Base-by-base conservation (phyloP, 1,140 invertebrate genomes). In the Leguminivora glycinivorella region DNA sequence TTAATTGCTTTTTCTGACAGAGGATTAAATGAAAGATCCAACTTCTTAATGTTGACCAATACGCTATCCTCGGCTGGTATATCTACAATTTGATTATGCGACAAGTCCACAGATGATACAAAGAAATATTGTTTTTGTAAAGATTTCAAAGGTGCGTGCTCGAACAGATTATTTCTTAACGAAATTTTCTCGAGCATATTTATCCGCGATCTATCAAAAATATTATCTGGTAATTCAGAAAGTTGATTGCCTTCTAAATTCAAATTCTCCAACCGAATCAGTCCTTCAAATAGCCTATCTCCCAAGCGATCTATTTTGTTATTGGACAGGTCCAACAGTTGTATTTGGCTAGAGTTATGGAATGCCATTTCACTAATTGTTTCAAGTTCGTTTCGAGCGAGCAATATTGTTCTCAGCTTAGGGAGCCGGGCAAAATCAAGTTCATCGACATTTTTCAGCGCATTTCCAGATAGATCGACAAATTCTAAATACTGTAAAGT, bases 1-100 rank as follows among this genome's bases (percentile, higher is more conserved):
- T 87, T 92, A 3, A 98, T 92, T 0, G 97, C 94, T 73, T 95
- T 94, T 67, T 93, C 86, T 4, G 95, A 94, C 0, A 98, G 85
- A 0, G 96, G 96, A 93, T 98, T 98, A 73, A 95, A 96, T 1
- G 96, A 97, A 0, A 98, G 85, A 90, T 98, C 97, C 0, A 98
- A 91, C 70, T 95, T 93, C 83, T 98, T 98, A 0, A 98, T 95
- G 82, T 96, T 98, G 1, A 96, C 96, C 90, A 98, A 95, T 0
- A 97, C 95, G 79, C 95, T 96, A 38, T 97, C 95, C 83, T 98
- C 97, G 0, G 94, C 93, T 4, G 96, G 96, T 24, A 98, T 94
- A 69, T 96, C 94, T 17, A 92, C 91, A 19, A 98, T 93, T 73
- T 94, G 93, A 82, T 98, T 98, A 40, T 94, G 88, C 4, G 96